phyloP scores from a whole-genome alignment of 1,140 invertebrate genomes.

The Drosophila miranda region DNA sequence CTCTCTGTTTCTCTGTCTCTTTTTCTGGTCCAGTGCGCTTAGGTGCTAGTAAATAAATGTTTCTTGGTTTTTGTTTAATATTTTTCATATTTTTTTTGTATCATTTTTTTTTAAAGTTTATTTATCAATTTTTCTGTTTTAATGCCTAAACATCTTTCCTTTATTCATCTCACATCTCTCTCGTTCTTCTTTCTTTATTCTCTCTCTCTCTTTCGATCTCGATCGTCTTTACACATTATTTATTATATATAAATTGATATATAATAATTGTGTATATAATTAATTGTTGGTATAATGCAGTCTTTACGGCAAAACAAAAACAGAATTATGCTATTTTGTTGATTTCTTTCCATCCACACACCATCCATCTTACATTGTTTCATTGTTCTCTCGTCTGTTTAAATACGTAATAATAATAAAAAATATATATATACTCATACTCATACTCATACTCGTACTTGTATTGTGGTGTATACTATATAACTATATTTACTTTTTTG shows the following conservation, averaged over 20 bases:
- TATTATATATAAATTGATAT: constrained; percentile 31
- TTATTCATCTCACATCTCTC: constrained; percentile 15
- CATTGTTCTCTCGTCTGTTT: constrained; percentile 22
- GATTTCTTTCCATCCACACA: constrained; percentile 27
- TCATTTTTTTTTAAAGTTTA: constrained; percentile 4
- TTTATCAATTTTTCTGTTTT: constrained; percentile 21
- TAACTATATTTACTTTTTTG: constrained; percentile 63
- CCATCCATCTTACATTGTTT: constrained; percentile 35
- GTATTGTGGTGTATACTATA: constrained; percentile 57
- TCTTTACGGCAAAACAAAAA: constrained; percentile 82
- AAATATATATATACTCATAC: constrained; percentile 50
- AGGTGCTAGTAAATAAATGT: constrained; percentile 64
- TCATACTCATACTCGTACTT: constrained; percentile 7
- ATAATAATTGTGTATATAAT: constrained; percentile 59
- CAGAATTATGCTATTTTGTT: constrained; percentile 74
- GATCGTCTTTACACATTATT: constrained; percentile 47
- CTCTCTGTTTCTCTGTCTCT: neutral
- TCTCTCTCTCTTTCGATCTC: constrained; percentile 26
- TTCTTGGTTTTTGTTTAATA: constrained; percentile 25
- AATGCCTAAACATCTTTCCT: constrained; percentile 23
- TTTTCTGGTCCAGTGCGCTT: constrained; percentile 23
- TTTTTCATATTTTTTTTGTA: constrained; percentile 22
- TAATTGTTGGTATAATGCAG: constrained; percentile 82
- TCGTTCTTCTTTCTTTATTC: constrained; percentile 23
- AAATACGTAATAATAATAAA: constrained; percentile 77